Percentiles rank a stretch among this genome's conserved stretches.
Conservation (phyloP, 2,113 vertebrate species). For the Chiloscyllium plagiosum region DNA sequence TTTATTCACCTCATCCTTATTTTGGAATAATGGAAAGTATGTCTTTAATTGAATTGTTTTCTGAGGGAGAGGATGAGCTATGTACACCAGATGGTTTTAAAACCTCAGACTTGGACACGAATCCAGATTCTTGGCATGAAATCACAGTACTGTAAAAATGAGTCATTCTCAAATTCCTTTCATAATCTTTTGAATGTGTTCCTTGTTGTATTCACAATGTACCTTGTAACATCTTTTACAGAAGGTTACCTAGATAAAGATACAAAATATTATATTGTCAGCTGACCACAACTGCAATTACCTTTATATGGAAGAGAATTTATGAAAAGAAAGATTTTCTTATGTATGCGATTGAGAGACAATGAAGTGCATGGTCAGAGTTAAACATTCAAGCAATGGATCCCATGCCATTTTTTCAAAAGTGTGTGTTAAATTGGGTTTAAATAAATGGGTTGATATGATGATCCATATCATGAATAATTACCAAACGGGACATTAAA, state of each 20-base stretch:
- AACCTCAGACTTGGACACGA: not conserved
- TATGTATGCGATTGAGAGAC: not conserved
- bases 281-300: not conserved
- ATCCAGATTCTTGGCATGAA: conserved; percentile 23
- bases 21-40: not conserved
- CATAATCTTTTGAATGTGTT: conserved; percentile 26
- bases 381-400: not conserved
- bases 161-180: conserved; percentile 15
- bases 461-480: not conserved
- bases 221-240: conserved; percentile 8
- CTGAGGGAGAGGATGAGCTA: not conserved
- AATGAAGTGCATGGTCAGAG: not conserved
- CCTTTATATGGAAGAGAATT: not conserved
- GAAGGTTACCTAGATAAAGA: not conserved
- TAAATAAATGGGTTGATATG: not conserved
- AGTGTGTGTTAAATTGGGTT: not conserved
- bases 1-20: not conserved
- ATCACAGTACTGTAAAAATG: conserved; percentile 6
- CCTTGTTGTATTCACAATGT: not conserved
- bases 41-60: not conserved
- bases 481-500: not conserved
- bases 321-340: not conserved
- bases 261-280: conserved; percentile 4
- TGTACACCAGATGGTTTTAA: conserved; percentile 23
- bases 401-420: not conserved